Evolutionary conservation across 2,797 vertebrate genomes (phyloP).

Genomic region (Mormyrops attenuatus): DNA sequence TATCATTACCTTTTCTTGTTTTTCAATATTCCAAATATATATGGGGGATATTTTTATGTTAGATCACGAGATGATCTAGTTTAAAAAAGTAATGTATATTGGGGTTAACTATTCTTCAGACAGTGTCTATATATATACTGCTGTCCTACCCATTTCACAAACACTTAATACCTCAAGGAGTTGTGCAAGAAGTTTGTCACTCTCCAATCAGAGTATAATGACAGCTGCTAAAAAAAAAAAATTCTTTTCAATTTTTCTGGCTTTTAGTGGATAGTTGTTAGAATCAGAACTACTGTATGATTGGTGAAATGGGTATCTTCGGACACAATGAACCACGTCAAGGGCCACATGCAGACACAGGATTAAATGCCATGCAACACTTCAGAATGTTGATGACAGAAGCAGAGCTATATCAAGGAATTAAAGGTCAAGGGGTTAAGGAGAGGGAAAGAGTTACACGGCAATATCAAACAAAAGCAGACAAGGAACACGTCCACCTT

Average conservation of each 20-base stretch:
- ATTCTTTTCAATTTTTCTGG: neutral
- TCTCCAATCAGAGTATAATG: neutral
- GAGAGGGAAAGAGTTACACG: slow-evolving; percentile 59
- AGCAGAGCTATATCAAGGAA: slow-evolving; percentile 43
- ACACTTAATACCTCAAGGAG: neutral
- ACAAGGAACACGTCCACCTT: slow-evolving; percentile 72
- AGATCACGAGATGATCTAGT: neutral
- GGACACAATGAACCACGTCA: slow-evolving; percentile 32
- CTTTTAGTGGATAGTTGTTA: neutral
- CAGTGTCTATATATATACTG: neutral
- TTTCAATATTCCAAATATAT: neutral
- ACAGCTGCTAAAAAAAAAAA: neutral
- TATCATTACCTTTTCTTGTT: neutral
- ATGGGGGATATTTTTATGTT: neutral
- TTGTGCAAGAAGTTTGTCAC: neutral
- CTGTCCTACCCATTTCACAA: slow-evolving; percentile 55
- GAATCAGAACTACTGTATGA: neutral
- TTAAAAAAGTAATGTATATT: neutral
- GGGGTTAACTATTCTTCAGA: slow-evolving; percentile 37
- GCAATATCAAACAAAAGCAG: slow-evolving; percentile 56
- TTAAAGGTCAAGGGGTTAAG: slow-evolving; percentile 41
- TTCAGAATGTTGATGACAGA: slow-evolving; percentile 40
- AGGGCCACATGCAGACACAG: slow-evolving; percentile 39
- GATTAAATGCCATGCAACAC: slow-evolving; percentile 66
- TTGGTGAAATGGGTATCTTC: slow-evolving; percentile 54